Percentiles rank a stretch among this genome's conserved stretches.
These are phyloP conservation scores for Australoheros facetus DNA, from an alignment of 2,797 vertebrate species.

Conservation along the genomic window DNA sequence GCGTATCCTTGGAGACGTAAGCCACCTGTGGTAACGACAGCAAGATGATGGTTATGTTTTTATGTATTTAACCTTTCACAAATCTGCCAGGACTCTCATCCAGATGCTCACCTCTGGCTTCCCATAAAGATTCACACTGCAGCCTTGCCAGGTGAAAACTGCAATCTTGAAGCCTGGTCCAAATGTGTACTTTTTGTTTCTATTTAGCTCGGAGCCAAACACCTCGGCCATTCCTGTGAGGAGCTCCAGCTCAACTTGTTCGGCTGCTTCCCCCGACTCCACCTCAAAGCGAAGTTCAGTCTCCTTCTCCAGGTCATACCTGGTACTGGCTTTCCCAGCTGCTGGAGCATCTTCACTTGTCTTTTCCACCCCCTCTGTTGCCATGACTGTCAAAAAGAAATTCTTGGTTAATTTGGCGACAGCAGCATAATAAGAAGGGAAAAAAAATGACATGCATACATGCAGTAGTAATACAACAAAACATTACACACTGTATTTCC, in stretches of 20 bases:
- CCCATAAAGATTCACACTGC: slow-evolving; percentile 90
- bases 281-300: slow-evolving; percentile 97
- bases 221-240: slow-evolving; percentile 93
- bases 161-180: slow-evolving; percentile 94
- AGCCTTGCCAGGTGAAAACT: slow-evolving; percentile 98
- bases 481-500: not conserved
- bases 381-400: slow-evolving; percentile 67
- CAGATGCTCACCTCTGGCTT: slow-evolving; percentile 87
- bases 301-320: slow-evolving; percentile 94
- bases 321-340: slow-evolving; percentile 68
- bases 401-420: not conserved
- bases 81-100: not conserved
- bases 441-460: not conserved
- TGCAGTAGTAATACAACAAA: not conserved
- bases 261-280: slow-evolving; percentile 83
- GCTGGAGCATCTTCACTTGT: slow-evolving; percentile 72
- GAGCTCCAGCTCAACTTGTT: slow-evolving; percentile 91
- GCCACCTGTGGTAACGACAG: slow-evolving; percentile 72
- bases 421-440: not conserved
- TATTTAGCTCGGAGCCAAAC: slow-evolving; percentile 95
- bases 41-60: slow-evolving; percentile 7
- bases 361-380: slow-evolving; percentile 77
- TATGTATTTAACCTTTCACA: not conserved
- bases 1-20: slow-evolving; percentile 89
- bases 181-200: slow-evolving; percentile 96